Percentiles rank a stretch among this genome's conserved stretches.
phyloP scores from a whole-genome alignment of 2,797 vertebrate genomes.

The Crenichthys baileyi region DNA sequence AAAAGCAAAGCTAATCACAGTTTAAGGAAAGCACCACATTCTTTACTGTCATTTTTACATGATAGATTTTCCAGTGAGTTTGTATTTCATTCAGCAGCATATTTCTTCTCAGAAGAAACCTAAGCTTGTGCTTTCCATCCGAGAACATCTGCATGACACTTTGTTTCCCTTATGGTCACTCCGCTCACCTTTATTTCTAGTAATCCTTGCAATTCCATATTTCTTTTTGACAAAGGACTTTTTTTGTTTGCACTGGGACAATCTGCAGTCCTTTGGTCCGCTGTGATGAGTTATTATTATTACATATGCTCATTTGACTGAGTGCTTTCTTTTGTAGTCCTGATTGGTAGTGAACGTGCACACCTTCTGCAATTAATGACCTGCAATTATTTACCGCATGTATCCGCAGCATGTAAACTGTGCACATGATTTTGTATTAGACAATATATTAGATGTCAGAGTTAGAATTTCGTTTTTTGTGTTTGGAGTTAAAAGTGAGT shows the following conservation, averaged over 20 bases:
- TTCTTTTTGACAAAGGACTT: background rate
- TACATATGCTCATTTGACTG: background rate
- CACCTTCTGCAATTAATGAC: background rate
- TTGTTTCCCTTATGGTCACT: background rate
- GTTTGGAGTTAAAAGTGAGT: conserved; percentile 18
- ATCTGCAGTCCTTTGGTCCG: background rate
- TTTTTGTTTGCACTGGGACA: background rate
- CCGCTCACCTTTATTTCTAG: background rate
- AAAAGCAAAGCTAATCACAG: background rate
- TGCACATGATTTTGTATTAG: conserved; percentile 41
- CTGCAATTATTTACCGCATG: background rate
- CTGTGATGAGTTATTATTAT: background rate
- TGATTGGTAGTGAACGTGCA: background rate
- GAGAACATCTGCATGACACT: background rate
- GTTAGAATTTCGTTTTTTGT: background rate
- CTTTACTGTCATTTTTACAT: background rate
- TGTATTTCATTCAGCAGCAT: background rate
- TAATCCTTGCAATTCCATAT: background rate
- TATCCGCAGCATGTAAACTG: background rate
- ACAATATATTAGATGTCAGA: background rate
- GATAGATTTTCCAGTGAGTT: too few species aligned
- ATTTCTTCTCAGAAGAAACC: background rate
- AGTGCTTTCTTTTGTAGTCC: background rate
- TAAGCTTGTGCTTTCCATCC: background rate
- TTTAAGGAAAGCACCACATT: background rate